A percentile compares a stretch with the other conserved stretches of the same genome.
phyloP scores from a whole-genome alignment of 2,113 vertebrate species.

The Myodes glareolus region DNA sequence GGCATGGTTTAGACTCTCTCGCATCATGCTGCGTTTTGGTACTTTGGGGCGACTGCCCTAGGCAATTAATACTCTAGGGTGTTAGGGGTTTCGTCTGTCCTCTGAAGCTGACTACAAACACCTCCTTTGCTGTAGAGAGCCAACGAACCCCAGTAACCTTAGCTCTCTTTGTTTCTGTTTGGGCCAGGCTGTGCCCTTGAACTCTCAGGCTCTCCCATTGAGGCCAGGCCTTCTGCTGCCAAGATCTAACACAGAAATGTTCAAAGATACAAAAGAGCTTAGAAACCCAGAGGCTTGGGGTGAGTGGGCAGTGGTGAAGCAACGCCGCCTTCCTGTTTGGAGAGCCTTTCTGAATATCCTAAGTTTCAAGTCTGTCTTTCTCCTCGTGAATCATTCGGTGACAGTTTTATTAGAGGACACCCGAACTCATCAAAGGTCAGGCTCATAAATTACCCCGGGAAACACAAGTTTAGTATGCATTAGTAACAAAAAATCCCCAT shows the following conservation, averaged over 20 bases:
- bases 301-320: not conserved
- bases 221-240: conserved; percentile 49
- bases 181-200: not conserved
- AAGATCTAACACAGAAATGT: conserved; percentile 50
- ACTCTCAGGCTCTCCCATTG: conserved; percentile 14
- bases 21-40: not conserved
- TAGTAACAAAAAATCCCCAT: not conserved
- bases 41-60: not conserved
- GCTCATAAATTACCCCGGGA: conserved; percentile 32
- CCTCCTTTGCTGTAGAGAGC: not conserved
- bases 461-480: not conserved
- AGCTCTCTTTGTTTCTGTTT: not conserved
- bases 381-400: not conserved
- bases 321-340: not conserved
- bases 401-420: conserved; percentile 43
- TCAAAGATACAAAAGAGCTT: conserved; percentile 54
- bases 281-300: conserved; percentile 23
- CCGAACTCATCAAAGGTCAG: not conserved
- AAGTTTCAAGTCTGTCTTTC: not conserved
- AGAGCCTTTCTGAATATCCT: not conserved
- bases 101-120: not conserved
- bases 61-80: not conserved
- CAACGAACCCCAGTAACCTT: not conserved
- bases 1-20: not conserved
- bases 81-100: not conserved